Evolutionary conservation across 1,140 invertebrate genomes (phyloP).

Genomic region (Drosophila persimilis): DNA sequence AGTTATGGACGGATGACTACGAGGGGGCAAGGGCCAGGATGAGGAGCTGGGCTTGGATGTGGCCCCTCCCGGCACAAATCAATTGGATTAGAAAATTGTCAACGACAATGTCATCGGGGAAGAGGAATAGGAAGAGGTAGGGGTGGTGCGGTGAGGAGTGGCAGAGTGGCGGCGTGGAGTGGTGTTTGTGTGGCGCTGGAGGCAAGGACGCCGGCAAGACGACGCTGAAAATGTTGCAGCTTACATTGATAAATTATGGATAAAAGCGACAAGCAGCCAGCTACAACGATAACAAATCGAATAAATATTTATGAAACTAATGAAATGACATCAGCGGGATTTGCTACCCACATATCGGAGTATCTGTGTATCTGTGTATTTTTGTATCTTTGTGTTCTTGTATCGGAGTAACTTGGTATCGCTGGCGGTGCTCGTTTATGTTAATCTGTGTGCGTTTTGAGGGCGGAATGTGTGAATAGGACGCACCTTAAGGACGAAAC

Average conservation of each 20-base stretch:
- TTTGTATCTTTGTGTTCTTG: neutral
- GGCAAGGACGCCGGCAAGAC: conserved; percentile 32
- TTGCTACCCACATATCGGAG: conserved; percentile 7
- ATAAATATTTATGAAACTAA: conserved; percentile 81
- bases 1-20: conserved; percentile 41
- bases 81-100: conserved; percentile 81
- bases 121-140: neutral
- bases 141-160: neutral
- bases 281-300: conserved; percentile 65
- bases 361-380: conserved; percentile 3
- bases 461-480: conserved; percentile 1
- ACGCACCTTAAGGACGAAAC: conserved; percentile 44
- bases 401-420: neutral
- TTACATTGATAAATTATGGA: conserved; percentile 79
- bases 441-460: conserved; percentile 13
- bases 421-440: neutral
- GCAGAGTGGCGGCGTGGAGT: neutral
- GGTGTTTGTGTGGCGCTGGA: neutral
- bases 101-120: conserved; percentile 46
- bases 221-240: conserved; percentile 61
- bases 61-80: conserved; percentile 70
- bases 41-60: conserved; percentile 14
- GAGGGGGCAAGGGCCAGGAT: neutral
- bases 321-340: conserved; percentile 73
- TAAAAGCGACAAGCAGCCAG: conserved; percentile 53